Evolutionary conservation across 2,113 vertebrate genomes (phyloP).

Genomic region (Carlito syrichta): DNA sequence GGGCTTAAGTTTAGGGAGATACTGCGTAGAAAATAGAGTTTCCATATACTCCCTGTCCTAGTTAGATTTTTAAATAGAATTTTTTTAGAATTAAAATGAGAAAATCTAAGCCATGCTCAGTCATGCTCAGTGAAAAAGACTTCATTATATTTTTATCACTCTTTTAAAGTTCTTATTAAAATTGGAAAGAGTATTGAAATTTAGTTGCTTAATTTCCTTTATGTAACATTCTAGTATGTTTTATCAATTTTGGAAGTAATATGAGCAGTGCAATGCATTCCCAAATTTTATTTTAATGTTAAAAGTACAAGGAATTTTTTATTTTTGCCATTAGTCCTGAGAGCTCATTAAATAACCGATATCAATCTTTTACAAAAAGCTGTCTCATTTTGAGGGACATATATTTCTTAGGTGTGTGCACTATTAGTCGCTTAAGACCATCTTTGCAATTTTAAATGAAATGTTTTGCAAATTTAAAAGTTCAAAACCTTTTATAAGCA

Average conservation of each 20-base stretch:
- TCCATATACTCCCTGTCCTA: neutral
- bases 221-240: neutral
- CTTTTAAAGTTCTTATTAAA: neutral
- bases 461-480: neutral
- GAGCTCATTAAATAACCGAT: neutral
- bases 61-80: neutral
- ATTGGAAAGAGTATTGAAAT: neutral
- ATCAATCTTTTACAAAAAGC: constrained; percentile 20
- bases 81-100: neutral
- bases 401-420: neutral
- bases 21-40: neutral
- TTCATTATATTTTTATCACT: neutral
- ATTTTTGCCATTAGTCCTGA: neutral
- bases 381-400: neutral
- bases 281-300: constrained; percentile 31
- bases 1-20: neutral
- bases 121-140: neutral
- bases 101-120: neutral
- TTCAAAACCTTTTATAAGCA: neutral
- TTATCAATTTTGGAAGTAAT: neutral
- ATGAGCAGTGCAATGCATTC: neutral
- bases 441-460: constrained; percentile 11
- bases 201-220: neutral
- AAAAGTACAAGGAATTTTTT: neutral
- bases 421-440: neutral